Base-by-base conservation (phyloP, 2,888 invertebrate genomes). In the Scaptomyza tumidula region DNA sequence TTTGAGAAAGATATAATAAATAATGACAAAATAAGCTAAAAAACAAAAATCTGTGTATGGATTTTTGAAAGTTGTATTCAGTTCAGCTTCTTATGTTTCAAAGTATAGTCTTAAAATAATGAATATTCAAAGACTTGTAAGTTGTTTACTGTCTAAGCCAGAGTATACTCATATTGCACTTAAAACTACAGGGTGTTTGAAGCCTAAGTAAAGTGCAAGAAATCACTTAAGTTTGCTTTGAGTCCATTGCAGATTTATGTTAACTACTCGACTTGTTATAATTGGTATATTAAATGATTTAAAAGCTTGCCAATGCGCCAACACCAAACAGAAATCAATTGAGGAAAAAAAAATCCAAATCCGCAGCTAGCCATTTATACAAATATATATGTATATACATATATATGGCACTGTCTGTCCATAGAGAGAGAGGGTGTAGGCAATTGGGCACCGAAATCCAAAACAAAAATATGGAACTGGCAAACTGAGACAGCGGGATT, bases 201-300 rank as follows among this genome's bases (percentile, higher is more conserved):
- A 55, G 33, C 46, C 44, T 9, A 33, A 54, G 69, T 69, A 50
- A 73, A 84, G 84, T 70, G 77, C 73, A 62, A 70, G 75, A 82
- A 80, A 82, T 84, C 87, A 84, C 82, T 84, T 84, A 83, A 75
- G 71, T 71, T 80, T 71, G 67, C 77, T 78, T 72, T 78, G 83
- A 78, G 78, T 71, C 60, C 53, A 70, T 63, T 70, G 70, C 62
- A 72, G 90, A 90, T 91, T 91, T 91, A 91, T 91, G 90, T 86
- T 88, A 89, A 90, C 91, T 88, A 89, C 88, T 90, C 87, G 89
- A 87, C 86, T 88, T 88, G 90, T 91, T 89, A 91, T 91, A 91
- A 91, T 91, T 91, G 91, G 91, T 89, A 90, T 89, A 90, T 90
- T 90, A 91, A 91, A 91, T 90, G 90, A 90, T 91, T 91, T 90